Evolutionary conservation across 2,113 vertebrate genomes (phyloP).

Genomic region (Shinisaurus crocodilurus): DNA sequence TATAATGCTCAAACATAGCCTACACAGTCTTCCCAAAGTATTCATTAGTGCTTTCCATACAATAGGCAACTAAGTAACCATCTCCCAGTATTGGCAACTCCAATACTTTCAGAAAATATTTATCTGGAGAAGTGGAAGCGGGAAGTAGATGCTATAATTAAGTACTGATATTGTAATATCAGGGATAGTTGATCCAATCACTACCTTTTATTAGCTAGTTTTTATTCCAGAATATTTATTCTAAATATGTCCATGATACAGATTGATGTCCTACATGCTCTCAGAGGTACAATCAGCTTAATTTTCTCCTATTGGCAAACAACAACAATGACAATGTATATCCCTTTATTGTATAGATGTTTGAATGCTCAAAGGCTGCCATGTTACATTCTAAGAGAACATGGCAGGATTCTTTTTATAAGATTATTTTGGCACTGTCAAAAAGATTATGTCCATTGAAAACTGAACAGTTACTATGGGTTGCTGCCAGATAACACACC

Average conservation of each 20-base stretch:
- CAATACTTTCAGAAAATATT: neutral
- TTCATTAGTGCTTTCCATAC: neutral
- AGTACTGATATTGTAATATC: neutral
- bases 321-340: too few species aligned
- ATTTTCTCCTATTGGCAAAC: neutral
- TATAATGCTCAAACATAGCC: neutral
- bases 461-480: neutral
- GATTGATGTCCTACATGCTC: neutral
- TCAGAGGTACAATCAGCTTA: neutral
- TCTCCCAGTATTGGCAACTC: neutral
- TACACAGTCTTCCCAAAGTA: neutral
- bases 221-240: neutral
- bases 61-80: neutral
- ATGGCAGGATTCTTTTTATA: neutral
- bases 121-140: neutral
- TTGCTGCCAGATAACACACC: slow-evolving; percentile 11
- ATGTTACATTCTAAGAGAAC: neutral
- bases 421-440: slow-evolving; percentile 18
- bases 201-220: neutral
- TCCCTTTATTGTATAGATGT: neutral
- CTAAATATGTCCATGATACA: neutral
- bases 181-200: neutral
- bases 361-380: neutral
- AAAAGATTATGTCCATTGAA: slow-evolving; percentile 26
- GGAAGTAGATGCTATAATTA: neutral